Base-by-base conservation (phyloP, 2,113 vertebrate species). In the Psilopsiagon aurifrons region DNA sequence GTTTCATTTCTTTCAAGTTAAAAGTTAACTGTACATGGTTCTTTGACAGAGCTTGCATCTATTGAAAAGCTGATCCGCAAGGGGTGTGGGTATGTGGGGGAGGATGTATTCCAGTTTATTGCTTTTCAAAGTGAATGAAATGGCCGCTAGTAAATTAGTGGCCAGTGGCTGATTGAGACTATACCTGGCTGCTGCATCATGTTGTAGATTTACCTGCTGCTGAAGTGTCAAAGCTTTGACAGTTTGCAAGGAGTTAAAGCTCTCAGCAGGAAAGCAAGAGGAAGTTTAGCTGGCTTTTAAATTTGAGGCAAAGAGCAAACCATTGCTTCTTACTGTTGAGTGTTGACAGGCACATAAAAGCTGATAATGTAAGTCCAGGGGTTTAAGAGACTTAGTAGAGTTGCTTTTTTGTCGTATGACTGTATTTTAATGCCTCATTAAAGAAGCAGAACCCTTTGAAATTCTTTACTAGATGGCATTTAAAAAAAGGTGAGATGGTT, bases 301-400 rank as follows among this genome's bases (percentile, higher is more conserved):
- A 97, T 95, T 97, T 15, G 10, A 97, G 95, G 92, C 95, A 97
- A 95, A 96, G 93, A 95, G 95, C 95, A 97, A 97, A 96, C 91
- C 89, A 92, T 96, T 96, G 96, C 97, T 96, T 95, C 96, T 97
- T 97, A 92, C 86, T 92, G 73, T 92, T 92, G 96, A 98, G 98
- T 98, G 98, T 98, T 98, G 98, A 99, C 98, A 98, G 98, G 98
- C 98, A 98, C 97, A 98, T 99, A 98, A 99, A 99, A 98, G 98
- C 97, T 98, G 98, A 98, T 98, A 98, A 98, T 98, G 98, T 98
- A 98, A 98, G 98, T 95, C 98, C 97, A 96, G 97, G 95, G 96
- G 97, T 97, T 98, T 98, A 97, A 98, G 97, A 97, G 95, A 97
- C 96, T 95, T 97, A 95, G 95, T 96, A 94, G 98, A 97, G 96